Percentiles rank a stretch among this genome's conserved stretches.
phyloP scores from a whole-genome alignment of 2,113 vertebrate species.

The Cyanoramphus novaezelandiae region DNA sequence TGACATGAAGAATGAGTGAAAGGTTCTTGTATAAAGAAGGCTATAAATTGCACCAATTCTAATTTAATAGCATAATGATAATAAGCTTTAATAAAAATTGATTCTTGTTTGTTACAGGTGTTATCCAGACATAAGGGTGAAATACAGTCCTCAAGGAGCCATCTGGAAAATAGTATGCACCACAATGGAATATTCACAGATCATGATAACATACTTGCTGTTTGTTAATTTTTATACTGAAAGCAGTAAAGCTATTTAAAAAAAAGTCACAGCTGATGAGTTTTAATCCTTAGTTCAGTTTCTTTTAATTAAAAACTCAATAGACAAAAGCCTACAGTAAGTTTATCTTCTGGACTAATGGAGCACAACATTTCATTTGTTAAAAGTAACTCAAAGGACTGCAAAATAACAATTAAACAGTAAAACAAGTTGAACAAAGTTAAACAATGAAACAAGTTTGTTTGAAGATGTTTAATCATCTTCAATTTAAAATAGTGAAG shows the following conservation, averaged over 20 bases:
- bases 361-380: slow-evolving; percentile 47
- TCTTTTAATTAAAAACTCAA: slow-evolving; percentile 64
- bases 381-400: background rate
- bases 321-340: slow-evolving; percentile 32
- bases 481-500: background rate
- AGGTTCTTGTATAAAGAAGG: background rate
- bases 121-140: background rate
- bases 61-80: slow-evolving; percentile 7
- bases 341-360: slow-evolving; percentile 58
- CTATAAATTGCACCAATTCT: background rate
- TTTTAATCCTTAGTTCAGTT: slow-evolving; percentile 45
- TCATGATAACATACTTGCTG: background rate
- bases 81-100: background rate
- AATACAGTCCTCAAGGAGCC: background rate
- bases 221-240: slow-evolving; percentile 12
- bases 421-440: background rate
- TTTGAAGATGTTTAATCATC: background rate
- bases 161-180: background rate
- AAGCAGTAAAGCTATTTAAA: slow-evolving; percentile 37
- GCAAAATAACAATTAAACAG: slow-evolving; percentile 1
- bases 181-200: slow-evolving; percentile 19
- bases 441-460: background rate
- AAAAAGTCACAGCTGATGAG: slow-evolving; percentile 31
- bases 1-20: background rate
- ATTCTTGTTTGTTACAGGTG: background rate